phyloP scores from a whole-genome alignment of 2,888 invertebrate genomes.

The Acanthosepion lycidas region DNA sequence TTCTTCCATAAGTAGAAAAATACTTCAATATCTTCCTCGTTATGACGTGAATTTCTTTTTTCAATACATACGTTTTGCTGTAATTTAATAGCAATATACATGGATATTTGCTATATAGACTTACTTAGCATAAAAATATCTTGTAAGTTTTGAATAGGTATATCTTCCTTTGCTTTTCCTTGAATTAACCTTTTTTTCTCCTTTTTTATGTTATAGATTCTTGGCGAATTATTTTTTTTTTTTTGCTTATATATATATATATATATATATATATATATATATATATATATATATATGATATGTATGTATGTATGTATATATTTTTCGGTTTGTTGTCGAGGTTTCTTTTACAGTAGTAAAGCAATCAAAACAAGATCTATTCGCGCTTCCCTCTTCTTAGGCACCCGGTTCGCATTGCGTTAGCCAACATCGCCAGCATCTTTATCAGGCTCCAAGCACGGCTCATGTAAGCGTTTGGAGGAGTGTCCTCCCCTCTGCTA shows the following conservation, averaged over 20 bases:
- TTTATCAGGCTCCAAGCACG: neutral
- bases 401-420: neutral
- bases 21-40: no score
- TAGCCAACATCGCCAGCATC: neutral
- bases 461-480: neutral
- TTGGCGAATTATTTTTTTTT: no score
- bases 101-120: no score
- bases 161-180: no score
- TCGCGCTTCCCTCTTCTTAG: neutral
- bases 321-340: neutral
- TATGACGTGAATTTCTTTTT: no score
- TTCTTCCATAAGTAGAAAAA: no score
- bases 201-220: no score
- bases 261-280: neutral
- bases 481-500: neutral
- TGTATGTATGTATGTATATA: neutral
- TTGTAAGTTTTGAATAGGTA: no score
- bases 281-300: neutral
- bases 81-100: no score
- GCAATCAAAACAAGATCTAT: neutral
- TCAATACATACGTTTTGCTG: no score
- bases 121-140: no score
- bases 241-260: neutral
- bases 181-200: no score
- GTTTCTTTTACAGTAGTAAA: neutral